phyloP scores from a whole-genome alignment of 2,888 invertebrate species.

The Clitarchus hookeri region DNA sequence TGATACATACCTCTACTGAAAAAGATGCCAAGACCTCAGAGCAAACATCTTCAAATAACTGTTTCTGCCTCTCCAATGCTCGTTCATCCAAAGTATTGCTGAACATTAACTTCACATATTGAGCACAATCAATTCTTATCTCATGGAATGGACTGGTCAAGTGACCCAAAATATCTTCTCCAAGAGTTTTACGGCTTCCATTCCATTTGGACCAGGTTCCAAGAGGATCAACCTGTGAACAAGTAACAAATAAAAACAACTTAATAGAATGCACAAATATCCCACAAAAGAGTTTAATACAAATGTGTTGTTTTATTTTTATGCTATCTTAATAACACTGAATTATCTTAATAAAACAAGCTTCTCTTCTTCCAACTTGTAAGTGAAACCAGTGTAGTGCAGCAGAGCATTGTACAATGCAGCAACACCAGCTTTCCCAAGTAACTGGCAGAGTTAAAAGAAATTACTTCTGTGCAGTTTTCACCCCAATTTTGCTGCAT shows the following conservation, averaged over 20 bases:
- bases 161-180: conserved; percentile 38
- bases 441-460: too few relatives aligned
- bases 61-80: conserved; percentile 47
- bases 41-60: conserved; percentile 51
- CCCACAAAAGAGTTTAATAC: too few relatives aligned
- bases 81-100: conserved; percentile 41
- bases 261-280: background rate
- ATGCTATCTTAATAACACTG: too few relatives aligned
- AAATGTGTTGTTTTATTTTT: too few relatives aligned
- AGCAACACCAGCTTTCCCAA: too few relatives aligned
- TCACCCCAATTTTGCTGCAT: too few relatives aligned
- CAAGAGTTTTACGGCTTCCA: conserved; percentile 32
- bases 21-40: conserved; percentile 37
- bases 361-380: too few relatives aligned
- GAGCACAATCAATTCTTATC: conserved; percentile 54
- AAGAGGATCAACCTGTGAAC: background rate
- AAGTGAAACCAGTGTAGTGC: too few relatives aligned
- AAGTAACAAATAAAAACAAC: background rate
- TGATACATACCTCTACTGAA: conserved; percentile 38
- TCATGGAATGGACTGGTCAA: conserved; percentile 44
- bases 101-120: conserved; percentile 53
- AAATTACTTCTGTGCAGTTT: too few relatives aligned
- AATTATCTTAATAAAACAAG: too few relatives aligned
- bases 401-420: too few relatives aligned
- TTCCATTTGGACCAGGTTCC: conserved; percentile 3